Percentiles rank a stretch among this genome's conserved stretches.
Evolutionary conservation across 2,888 invertebrate genomes (phyloP).

Genomic region (Spilosoma lubricipeda): DNA sequence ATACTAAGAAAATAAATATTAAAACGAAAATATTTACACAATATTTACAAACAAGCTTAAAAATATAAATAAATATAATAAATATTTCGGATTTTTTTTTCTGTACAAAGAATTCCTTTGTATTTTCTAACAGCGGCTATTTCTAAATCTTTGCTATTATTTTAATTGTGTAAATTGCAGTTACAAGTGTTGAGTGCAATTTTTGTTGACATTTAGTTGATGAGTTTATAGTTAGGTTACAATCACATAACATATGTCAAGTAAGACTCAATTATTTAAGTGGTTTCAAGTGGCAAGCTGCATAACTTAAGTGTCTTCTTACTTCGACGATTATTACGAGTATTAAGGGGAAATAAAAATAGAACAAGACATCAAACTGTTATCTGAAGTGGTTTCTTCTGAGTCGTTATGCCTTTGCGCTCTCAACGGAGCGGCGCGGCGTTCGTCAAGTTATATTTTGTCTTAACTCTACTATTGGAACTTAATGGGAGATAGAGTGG

Average conservation of each 20-base stretch:
- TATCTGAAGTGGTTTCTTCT: constrained; percentile 16
- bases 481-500: background rate
- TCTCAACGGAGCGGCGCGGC: background rate
- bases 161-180: background rate
- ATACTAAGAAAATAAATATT: too few relatives aligned
- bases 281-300: constrained; percentile 22
- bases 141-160: too few relatives aligned
- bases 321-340: background rate
- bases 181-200: background rate
- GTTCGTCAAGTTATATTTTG: background rate
- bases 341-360: constrained; percentile 13
- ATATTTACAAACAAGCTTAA: too few relatives aligned
- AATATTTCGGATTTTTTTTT: too few relatives aligned
- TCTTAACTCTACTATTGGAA: background rate
- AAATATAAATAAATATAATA: too few relatives aligned
- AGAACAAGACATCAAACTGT: constrained; percentile 13
- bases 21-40: too few relatives aligned
- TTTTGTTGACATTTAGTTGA: background rate
- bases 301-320: constrained; percentile 6
- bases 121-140: too few relatives aligned
- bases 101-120: too few relatives aligned
- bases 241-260: constrained; percentile 4
- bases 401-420: background rate
- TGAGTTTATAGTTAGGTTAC: background rate
- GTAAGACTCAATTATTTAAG: constrained; percentile 18